Base-by-base conservation (phyloP, 2,797 vertebrate genomes). In the Lagocephalus sceleratus region DNA sequence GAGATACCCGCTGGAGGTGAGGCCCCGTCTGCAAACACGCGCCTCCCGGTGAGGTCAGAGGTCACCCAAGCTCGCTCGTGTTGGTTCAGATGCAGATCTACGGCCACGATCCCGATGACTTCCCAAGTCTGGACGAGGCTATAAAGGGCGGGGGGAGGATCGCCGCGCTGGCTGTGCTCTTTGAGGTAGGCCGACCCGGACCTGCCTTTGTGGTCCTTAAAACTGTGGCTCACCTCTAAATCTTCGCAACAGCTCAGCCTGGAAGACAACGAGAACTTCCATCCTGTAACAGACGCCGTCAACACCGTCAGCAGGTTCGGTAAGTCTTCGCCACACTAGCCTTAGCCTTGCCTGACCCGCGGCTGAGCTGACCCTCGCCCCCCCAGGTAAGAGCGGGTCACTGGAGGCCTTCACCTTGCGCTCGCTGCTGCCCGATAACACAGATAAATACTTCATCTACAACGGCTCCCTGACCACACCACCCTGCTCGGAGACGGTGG, bases 1-100 rank as follows among this genome's bases (percentile, higher is more conserved):
- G 81, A 95, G 94, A 73, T 98, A 92, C 81, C 96, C 96, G 38
- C 91, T 99, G 61, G 97, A 99, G 93, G 96, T 98, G 88, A 6
- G 32, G 6, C 32, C 6, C n/a, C n/a, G n/a, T n/a, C n/a, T n/a
- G n/a, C n/a, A n/a, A n/a, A n/a, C 32, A 2, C 32, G 32, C 35
- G 11, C 51, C n/a, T 11, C 3, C 42, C 17, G 2, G 1, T 22
- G 19, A 44, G 25, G 20, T 15, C 26, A 43, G 16, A 11, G 39
- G 5, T 12, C 1, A 22, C 6, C 22, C 65, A 1, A 72, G 42
- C 0, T 47, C 51, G 59, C 6, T 42, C 16, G 16, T 42, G 38
- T 42, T 35, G 32, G 14, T 35, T 12, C 85, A 99, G 97, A 98
- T 99, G 96, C 97, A 99, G 85, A 93, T 99, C 76, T 94, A 94